Evolutionary conservation across 2,797 vertebrate genomes (phyloP).

Genomic region (Xenops minutus): DNA sequence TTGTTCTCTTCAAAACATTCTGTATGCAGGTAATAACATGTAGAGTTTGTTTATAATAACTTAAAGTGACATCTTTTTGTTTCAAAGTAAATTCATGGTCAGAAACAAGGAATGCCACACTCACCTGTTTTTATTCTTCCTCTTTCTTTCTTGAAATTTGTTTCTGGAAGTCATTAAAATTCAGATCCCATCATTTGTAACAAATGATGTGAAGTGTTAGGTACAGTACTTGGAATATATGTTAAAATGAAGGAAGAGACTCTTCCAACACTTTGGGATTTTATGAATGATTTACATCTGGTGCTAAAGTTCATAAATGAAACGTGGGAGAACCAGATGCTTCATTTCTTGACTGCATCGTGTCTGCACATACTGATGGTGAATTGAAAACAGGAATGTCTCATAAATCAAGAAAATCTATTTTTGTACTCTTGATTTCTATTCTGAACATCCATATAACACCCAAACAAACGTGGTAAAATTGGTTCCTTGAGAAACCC

Average conservation of each 20-base stretch:
- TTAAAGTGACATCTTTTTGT: constrained; percentile 53
- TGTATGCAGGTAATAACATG: constrained; percentile 32
- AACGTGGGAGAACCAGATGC: constrained; percentile 77
- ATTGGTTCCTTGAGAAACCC: constrained; percentile 69
- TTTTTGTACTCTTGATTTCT: constrained; percentile 75
- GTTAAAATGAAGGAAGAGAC: constrained; percentile 68
- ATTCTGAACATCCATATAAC: constrained; percentile 68
- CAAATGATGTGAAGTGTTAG: constrained; percentile 64
- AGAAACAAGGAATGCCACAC: background rate
- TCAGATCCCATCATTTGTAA: constrained; percentile 68
- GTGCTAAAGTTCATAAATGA: constrained; percentile 80
- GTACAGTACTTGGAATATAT: constrained; percentile 65
- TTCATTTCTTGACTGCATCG: constrained; percentile 69
- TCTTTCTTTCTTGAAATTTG: constrained; percentile 52
- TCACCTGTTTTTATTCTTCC: constrained; percentile 38
- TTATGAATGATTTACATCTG: constrained; percentile 83
- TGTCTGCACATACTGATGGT: constrained; percentile 78
- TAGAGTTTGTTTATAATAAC: constrained; percentile 45
- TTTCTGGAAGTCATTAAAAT: constrained; percentile 69
- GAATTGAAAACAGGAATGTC: constrained; percentile 71
- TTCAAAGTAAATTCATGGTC: constrained; percentile 37
- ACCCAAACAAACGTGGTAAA: constrained; percentile 72
- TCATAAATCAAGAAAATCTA: constrained; percentile 78
- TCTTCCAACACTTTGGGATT: constrained; percentile 74
- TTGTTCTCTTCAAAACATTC: constrained; percentile 40